Evolutionary conservation across 2,113 vertebrate species (phyloP).

Genomic region (Aegotheles bennettii): DNA sequence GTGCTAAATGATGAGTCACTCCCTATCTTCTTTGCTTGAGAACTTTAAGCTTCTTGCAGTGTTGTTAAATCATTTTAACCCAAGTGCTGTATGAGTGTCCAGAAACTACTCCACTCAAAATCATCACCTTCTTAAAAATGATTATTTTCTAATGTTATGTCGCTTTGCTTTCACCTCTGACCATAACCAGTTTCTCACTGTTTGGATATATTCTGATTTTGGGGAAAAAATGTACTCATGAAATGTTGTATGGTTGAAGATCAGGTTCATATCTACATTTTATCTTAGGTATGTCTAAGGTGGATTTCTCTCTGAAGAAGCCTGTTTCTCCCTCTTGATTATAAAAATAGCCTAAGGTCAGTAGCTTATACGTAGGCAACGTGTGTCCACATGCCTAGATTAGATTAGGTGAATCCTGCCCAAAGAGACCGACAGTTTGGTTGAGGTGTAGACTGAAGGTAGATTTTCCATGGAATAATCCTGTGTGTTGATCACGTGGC

Average conservation of each 20-base stretch:
- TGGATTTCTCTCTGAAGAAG: neutral
- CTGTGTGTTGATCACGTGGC: neutral
- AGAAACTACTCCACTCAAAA: neutral
- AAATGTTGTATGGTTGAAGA: neutral
- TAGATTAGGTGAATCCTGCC: neutral
- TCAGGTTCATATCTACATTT: neutral
- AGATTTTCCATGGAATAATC: neutral
- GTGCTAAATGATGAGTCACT: conserved; percentile 23
- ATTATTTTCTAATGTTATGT: neutral
- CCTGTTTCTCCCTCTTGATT: neutral
- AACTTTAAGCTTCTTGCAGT: neutral
- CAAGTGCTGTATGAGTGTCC: neutral
- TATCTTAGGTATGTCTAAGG: neutral
- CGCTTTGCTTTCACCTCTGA: neutral
- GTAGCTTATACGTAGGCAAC: neutral
- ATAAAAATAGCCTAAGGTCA: neutral
- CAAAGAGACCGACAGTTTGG: neutral
- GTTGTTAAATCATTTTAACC: conserved; percentile 23
- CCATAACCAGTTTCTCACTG: neutral
- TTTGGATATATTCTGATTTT: neutral
- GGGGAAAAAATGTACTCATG: fast-evolving
- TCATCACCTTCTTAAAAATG: neutral
- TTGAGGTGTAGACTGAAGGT: neutral
- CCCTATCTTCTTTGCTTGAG: neutral
- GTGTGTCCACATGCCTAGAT: neutral